phyloP scores from a whole-genome alignment of 2,888 invertebrate genomes.

The Ennomos erosarius region DNA sequence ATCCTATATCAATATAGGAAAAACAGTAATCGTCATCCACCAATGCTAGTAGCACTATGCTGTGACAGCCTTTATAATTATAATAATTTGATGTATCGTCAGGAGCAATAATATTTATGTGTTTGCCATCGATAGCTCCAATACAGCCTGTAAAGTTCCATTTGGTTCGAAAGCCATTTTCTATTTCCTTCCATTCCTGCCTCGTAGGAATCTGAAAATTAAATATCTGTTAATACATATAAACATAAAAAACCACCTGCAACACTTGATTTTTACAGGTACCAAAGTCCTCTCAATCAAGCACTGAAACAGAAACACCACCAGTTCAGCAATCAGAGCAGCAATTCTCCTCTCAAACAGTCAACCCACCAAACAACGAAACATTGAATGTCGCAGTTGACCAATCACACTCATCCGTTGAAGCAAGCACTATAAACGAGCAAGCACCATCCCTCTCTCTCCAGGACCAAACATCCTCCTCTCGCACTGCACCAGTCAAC shows the following conservation, averaged over 20 bases:
- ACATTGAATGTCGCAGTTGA: slow-evolving; percentile 3
- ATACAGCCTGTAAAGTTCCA: slow-evolving; percentile 26
- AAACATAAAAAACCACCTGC: neutral
- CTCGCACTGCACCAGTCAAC: slow-evolving; percentile 3
- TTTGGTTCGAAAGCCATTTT: slow-evolving; percentile 24
- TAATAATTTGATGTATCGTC: slow-evolving; percentile 22
- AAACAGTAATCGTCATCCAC: slow-evolving; percentile 42
- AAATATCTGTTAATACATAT: slow-evolving; percentile 9
- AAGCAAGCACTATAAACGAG: slow-evolving; percentile 7
- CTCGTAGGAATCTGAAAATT: slow-evolving; percentile 17
- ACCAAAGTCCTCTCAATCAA: neutral
- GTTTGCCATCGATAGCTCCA: slow-evolving; percentile 23
- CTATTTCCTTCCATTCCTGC: slow-evolving; percentile 21
- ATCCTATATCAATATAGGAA: slow-evolving; percentile 33
- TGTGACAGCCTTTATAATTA: slow-evolving; percentile 13
- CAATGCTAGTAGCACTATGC: slow-evolving; percentile 36
- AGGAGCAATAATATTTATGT: slow-evolving; percentile 33
- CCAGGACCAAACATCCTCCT: slow-evolving; percentile 3
- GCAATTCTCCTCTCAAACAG: slow-evolving; percentile 3
- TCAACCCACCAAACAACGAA: slow-evolving; percentile 2
- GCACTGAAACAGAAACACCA: slow-evolving; percentile 5
- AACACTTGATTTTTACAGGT: slow-evolving; percentile 5
- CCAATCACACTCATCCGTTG: slow-evolving; percentile 7
- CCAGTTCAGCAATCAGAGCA: slow-evolving; percentile 6
- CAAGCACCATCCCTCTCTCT: slow-evolving; percentile 3